These are phyloP conservation scores for Porites divaricata DNA, from an alignment of 92 coral and sea anemone genomes.

Conservation along the genomic window DNA sequence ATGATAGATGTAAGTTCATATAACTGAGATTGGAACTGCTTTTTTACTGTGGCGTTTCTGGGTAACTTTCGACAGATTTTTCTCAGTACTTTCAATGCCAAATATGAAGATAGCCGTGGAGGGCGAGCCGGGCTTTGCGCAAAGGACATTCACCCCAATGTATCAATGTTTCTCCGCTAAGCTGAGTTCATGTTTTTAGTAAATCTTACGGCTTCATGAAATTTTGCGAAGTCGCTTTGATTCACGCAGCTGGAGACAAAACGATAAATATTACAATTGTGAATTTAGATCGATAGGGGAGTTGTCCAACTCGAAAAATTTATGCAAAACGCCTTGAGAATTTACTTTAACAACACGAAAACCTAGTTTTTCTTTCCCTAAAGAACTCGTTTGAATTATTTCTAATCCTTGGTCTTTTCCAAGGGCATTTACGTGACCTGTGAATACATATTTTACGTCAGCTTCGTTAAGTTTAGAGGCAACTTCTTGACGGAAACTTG, in stretches of 20 bases:
- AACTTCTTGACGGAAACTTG: constrained; percentile 56
- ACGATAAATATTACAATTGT: constrained; percentile 44
- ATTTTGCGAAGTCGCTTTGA: neutral
- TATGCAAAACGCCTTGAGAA: constrained; percentile 61
- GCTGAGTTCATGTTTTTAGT: too few relatives aligned
- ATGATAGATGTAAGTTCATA: too few relatives aligned
- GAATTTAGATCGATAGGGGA: constrained; percentile 79
- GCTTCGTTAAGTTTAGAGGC: constrained; percentile 79
- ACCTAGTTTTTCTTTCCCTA: constrained; percentile 44
- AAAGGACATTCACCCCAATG: too few relatives aligned
- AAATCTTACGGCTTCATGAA: neutral
- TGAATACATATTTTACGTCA: constrained; percentile 63
- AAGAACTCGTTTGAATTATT: constrained; percentile 68
- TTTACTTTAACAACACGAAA: constrained; percentile 73
- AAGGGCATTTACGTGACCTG: constrained; percentile 59
- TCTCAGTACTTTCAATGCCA: too few relatives aligned
- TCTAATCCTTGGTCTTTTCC: constrained; percentile 67
- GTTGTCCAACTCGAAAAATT: constrained; percentile 71
- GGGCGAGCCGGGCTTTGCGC: too few relatives aligned
- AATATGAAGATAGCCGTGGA: too few relatives aligned
- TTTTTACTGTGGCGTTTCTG: too few relatives aligned
- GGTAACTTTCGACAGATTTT: too few relatives aligned
- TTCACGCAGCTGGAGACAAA: neutral
- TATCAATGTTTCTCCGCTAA: too few relatives aligned
- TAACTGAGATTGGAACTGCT: too few relatives aligned